Percentiles rank a stretch among this genome's conserved stretches.
Evolutionary conservation across 1,140 invertebrate species (phyloP).

Genomic region (Diploscapter pachys): DNA sequence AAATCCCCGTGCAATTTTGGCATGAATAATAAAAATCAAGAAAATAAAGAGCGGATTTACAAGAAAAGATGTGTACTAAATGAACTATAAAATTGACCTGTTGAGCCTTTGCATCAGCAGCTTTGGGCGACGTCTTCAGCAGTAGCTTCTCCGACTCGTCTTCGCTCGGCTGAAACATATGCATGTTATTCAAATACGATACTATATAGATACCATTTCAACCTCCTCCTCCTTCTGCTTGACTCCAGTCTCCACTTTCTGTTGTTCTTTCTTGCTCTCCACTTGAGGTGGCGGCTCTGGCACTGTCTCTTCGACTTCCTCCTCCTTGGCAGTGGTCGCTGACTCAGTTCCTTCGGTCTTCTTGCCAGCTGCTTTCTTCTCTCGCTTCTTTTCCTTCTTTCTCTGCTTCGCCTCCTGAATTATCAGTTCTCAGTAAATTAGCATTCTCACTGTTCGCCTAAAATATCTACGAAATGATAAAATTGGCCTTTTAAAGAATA

Average conservation of each 20-base stretch:
- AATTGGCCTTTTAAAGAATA: no score
- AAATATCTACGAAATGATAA: constrained; percentile 18
- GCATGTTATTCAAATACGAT: no score
- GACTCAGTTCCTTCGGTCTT: constrained; percentile 14
- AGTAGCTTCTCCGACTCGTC: constrained; percentile 1
- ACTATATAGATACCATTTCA: neutral
- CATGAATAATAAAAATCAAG: no score
- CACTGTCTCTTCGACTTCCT: no score
- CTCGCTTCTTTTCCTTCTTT: constrained; percentile 48
- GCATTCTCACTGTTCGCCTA: constrained; percentile 33
- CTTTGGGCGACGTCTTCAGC: neutral
- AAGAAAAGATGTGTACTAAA: no score
- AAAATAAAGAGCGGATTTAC: no score
- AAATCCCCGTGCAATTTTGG: no score
- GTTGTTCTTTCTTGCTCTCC: neutral
- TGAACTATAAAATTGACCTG: no score
- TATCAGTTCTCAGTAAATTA: no score
- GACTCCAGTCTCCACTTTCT: neutral
- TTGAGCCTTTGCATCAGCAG: no score
- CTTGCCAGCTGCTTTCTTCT: constrained; percentile 56
- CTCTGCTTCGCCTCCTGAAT: constrained; percentile 23
- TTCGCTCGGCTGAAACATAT: constrained; percentile 1
- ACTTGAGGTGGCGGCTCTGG: neutral
- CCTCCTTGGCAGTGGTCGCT: no score
- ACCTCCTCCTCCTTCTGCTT: neutral